Evolutionary conservation across 2,113 vertebrate species (phyloP).

Genomic region (Trogon surrucura): DNA sequence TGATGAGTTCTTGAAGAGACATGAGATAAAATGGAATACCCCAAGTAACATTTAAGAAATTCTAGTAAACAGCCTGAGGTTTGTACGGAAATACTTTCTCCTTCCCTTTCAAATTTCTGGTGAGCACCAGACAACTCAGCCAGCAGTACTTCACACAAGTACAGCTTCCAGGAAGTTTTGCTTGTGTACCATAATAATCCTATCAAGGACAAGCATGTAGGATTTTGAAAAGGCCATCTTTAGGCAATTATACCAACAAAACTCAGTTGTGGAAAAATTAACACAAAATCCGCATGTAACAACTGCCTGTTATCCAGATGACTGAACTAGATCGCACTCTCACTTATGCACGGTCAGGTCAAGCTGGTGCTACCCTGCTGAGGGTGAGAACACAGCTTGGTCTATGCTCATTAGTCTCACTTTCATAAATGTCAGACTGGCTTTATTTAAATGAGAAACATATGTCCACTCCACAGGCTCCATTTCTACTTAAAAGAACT

Average conservation of each 20-base stretch:
- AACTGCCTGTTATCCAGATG: neutral
- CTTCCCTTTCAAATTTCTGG: neutral
- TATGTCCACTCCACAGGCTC: conserved; percentile 24
- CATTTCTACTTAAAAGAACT: neutral
- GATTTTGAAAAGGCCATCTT: neutral
- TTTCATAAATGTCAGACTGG: neutral
- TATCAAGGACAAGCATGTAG: neutral
- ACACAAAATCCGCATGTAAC: neutral
- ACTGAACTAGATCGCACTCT: neutral
- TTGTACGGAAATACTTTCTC: neutral
- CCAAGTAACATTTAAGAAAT: neutral
- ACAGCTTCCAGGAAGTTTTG: neutral
- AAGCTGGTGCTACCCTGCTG: neutral
- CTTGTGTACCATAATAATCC: neutral
- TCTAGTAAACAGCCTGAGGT: neutral
- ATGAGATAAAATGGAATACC: neutral
- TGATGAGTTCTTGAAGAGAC: neutral
- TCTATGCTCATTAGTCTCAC: neutral
- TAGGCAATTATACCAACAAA: neutral
- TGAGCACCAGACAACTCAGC: neutral
- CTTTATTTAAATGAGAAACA: conserved; percentile 23
- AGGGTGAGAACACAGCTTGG: neutral
- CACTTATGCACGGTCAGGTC: neutral
- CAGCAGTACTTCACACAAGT: neutral
- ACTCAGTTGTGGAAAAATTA: neutral